Conservation (phyloP, 1,140 invertebrate genomes). For the Leguminivora glycinivorella region DNA sequence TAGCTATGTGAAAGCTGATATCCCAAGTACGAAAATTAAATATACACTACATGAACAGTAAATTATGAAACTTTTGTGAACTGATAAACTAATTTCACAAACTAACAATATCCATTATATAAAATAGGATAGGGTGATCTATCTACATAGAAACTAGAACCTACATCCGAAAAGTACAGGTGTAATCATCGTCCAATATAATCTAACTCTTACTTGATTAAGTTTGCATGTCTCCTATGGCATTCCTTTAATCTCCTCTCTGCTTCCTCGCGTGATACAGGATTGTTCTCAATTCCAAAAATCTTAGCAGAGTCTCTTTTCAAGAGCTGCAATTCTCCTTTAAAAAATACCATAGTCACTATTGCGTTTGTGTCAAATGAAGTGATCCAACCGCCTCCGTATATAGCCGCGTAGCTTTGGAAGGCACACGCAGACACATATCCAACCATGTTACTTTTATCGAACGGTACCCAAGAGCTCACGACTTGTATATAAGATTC, state of each 20-base stretch:
- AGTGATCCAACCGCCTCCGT: constrained; percentile 52
- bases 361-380: constrained; percentile 54
- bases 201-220: constrained; percentile 49
- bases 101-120: too few relatives aligned
- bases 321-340: constrained; percentile 49
- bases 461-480: constrained; percentile 57
- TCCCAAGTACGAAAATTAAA: too few relatives aligned
- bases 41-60: too few relatives aligned
- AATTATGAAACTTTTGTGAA: too few relatives aligned
- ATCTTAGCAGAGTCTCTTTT: constrained; percentile 45
- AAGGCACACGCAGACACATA: constrained; percentile 44
- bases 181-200: neutral
- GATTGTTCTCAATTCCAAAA: constrained; percentile 39
- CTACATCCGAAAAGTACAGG: too few relatives aligned
- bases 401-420: constrained; percentile 47
- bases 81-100: too few relatives aligned
- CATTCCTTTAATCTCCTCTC: constrained; percentile 43
- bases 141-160: too few relatives aligned
- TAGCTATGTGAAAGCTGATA: too few relatives aligned
- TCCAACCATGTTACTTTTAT: constrained; percentile 45
- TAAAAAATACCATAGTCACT: constrained; percentile 58
- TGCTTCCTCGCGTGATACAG: constrained; percentile 27
- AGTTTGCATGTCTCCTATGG: constrained; percentile 47
- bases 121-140: too few relatives aligned
- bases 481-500: constrained; percentile 48